Evolutionary conservation across 2,113 vertebrate genomes (phyloP).

Genomic region (Mesoclemmys tuberculata): DNA sequence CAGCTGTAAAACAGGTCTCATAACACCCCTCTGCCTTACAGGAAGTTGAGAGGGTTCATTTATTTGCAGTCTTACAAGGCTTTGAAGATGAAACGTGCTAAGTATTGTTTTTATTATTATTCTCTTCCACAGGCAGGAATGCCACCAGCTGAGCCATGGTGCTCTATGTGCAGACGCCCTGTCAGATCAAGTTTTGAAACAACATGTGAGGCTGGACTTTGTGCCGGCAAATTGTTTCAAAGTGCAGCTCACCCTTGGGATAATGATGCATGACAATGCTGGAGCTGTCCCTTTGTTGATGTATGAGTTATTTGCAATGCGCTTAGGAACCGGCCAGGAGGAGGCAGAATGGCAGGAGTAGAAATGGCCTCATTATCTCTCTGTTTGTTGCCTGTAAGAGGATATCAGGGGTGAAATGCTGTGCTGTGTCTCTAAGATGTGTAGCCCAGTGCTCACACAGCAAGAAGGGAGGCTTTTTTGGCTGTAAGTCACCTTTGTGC

Average conservation of each 20-base stretch:
- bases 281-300: background rate
- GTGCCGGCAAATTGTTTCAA: background rate
- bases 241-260: background rate
- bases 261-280: background rate
- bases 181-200: background rate
- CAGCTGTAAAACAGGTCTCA: background rate
- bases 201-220: background rate
- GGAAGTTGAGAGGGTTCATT: background rate
- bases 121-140: background rate
- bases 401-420: background rate
- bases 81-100: background rate
- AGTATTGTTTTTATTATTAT: background rate
- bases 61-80: background rate
- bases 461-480: background rate
- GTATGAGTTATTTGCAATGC: background rate
- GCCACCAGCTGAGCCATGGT: background rate
- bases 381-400: background rate
- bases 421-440: background rate
- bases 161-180: background rate
- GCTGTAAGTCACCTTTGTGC: background rate
- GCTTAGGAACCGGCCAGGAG: background rate
- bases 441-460: background rate
- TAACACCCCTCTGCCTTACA: background rate
- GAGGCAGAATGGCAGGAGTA: background rate
- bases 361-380: background rate